Base-by-base conservation (phyloP, 2,797 vertebrate species). In the Rhinogobio ventralis region DNA sequence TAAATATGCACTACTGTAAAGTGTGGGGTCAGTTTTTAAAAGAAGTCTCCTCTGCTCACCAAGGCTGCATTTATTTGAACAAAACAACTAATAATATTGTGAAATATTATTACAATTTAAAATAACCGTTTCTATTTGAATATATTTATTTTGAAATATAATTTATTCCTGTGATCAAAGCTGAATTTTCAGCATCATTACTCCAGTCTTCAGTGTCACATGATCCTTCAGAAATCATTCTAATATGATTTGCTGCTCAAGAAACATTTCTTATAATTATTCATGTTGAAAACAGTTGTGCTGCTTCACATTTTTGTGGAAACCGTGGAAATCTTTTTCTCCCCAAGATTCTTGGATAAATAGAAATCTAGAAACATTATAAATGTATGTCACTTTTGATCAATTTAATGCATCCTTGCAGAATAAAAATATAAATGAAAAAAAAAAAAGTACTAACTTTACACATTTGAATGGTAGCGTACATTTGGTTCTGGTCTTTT, bases 321-420 rank as follows among this genome's bases (percentile, higher is more conserved):
- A 74, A 53, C 1, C 10, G 5, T 49, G 1, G 13, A 15, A 11
- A 42, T 69, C 13, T 1, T 13, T 53, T n/a, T n/a, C n/a, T n/a
- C n/a, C n/a, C n/a, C n/a, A n/a, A n/a, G n/a, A n/a, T n/a, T n/a
- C n/a, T n/a, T n/a, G n/a, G n/a, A n/a, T n/a, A 55, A 75, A 55
- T 53, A 14, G 4, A 68, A 45, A 14, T n/a, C 11, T 45, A 28
- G 25, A 62, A 28, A 49, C 69, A 49, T 8, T 7, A 23, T 53
- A 53, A 75, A 74, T 53, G 49, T n/a, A 55, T 75, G 49, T 75
- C 19, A 75, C 30, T 7, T 55, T 55, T 75, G 13, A 57, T 39
- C 1, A 36, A 17, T 75, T 39, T 5, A n/a, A 75, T n/a, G 73
- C 20, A 39, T 14, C 3, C 20, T 39, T 57, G 20, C 13, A 55